phyloP scores from a whole-genome alignment of 2,797 vertebrate species.

The Gymnopithys bicolor region DNA sequence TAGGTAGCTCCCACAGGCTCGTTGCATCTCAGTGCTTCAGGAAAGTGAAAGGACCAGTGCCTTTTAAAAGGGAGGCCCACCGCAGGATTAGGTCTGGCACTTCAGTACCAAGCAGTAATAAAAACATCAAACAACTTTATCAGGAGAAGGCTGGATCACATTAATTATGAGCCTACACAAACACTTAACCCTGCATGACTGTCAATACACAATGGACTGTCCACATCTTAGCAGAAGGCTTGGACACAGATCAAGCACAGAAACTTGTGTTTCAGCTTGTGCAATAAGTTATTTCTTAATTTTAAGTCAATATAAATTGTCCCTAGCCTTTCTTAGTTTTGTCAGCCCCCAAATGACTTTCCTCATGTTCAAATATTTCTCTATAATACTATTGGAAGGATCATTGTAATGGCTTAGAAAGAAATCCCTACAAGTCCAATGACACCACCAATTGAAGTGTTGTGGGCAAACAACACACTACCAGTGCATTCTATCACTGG shows the following conservation, averaged over 20 bases:
- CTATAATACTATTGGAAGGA: not conserved
- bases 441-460: not conserved
- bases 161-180: not conserved
- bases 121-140: not conserved
- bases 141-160: conserved; percentile 16
- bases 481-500: not conserved
- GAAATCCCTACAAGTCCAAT: not conserved
- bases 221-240: not conserved
- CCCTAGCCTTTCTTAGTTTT: not conserved
- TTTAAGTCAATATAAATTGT: not conserved
- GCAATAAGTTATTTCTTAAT: not conserved
- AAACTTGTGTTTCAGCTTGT: conserved; percentile 18
- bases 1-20: rapidly evolving
- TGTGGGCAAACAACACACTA: rapidly evolving
- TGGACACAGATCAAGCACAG: conserved; percentile 5
- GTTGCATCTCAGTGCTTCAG: rapidly evolving
- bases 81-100: not conserved
- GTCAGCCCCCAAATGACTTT: not conserved
- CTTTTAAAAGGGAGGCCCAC: not conserved
- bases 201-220: not conserved
- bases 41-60: not conserved
- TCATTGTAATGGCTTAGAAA: not conserved
- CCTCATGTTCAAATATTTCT: not conserved
- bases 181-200: not conserved
- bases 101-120: not conserved